Base-by-base conservation (phyloP, 2,113 vertebrate genomes). In the Peromyscus maniculatus region DNA sequence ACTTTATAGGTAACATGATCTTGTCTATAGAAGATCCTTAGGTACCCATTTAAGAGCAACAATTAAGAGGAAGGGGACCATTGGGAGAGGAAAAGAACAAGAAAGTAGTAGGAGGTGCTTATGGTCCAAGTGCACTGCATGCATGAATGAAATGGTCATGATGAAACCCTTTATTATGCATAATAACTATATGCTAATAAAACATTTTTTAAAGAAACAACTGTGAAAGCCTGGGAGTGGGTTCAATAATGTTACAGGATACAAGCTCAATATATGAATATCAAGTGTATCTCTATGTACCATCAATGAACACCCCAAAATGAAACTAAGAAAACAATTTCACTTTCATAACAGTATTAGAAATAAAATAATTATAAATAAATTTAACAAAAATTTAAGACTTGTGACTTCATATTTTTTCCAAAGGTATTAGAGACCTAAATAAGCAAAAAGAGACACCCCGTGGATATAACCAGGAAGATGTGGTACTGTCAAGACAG, bases 11-110 rank as follows among this genome's bases (percentile, higher is more conserved):
- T 28, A 46, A 64, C 64, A 59, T 91, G 36, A 71, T 82, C 66
- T 87, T 89, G 28, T 83, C 80, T 82, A 24, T 78, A 80, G 72
- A 89, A 96, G 91, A 93, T 82, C n/a, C 39, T 93, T 95, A 94
- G 39, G 59, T 72, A 86, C 62, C 22, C 13, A 74, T 71, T 36
- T 31, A 92, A 26, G 8, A 57, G 7, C 12, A 89, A 71, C 28
- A 36, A 75, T 57, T 94, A 88, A 49, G 62, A 87, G 28, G 43
- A 52, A 69, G 31, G 78, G 5, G 3, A 4, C 43, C 17, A 17
- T 10, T 24, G 5, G 64, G 43, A 33, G 16, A 9, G 16, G 26
- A 49, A 64, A 5, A 64, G 28, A 62, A 49, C 43, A 87, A 21
- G 62, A 33, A 64, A 86, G 64, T 33, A 33, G 22, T 17, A 66